Percentiles rank a stretch among this genome's conserved stretches.
These are phyloP conservation scores for Sycon ciliatum DNA, from an alignment of 37 sponge, comb jelly and placozoan genomes.

Conservation along the genomic window DNA sequence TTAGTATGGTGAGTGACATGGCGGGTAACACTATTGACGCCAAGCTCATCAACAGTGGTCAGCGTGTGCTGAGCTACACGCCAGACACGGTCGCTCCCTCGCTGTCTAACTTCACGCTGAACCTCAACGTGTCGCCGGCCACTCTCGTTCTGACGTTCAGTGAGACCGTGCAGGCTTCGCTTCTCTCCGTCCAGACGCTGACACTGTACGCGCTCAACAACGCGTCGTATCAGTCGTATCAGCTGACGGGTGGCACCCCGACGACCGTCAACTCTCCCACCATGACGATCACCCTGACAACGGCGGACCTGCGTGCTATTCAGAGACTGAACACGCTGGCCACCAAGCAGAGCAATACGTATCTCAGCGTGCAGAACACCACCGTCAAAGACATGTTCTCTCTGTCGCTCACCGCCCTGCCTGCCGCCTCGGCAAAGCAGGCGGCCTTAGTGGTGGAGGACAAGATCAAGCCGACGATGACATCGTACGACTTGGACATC, in stretches of 20 bases:
- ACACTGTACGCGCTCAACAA: slow-evolving; percentile 39
- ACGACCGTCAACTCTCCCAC: slow-evolving; percentile 25
- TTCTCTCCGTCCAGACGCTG: slow-evolving; percentile 24
- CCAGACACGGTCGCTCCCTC: slow-evolving; percentile 44
- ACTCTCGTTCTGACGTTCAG: slow-evolving; percentile 53
- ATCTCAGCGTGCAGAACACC: slow-evolving; percentile 39
- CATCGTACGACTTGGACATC: slow-evolving; percentile 47
- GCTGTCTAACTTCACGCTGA: slow-evolving; percentile 40
- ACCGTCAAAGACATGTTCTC: slow-evolving; percentile 51
- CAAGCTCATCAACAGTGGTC: background rate
- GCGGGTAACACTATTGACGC: slow-evolving; percentile 40
- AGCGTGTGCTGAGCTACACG: background rate
- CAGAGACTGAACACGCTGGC: slow-evolving; percentile 48
- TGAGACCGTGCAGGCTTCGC: slow-evolving; percentile 58
- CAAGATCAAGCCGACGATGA: slow-evolving; percentile 56
- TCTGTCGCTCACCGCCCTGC: slow-evolving; percentile 33
- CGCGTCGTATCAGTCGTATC: background rate
- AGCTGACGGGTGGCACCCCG: slow-evolving; percentile 18
- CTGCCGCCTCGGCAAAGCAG: slow-evolving; percentile 16
- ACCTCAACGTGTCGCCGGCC: slow-evolving; percentile 46
- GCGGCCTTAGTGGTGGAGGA: slow-evolving; percentile 48
- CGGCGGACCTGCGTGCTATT: slow-evolving; percentile 44
- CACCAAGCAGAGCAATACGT: slow-evolving; percentile 39
- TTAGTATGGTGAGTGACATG: slow-evolving; percentile 54
- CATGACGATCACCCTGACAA: slow-evolving; percentile 44